phyloP scores from a whole-genome alignment of 2,888 invertebrate genomes.

The Watsonalla cultraria region DNA sequence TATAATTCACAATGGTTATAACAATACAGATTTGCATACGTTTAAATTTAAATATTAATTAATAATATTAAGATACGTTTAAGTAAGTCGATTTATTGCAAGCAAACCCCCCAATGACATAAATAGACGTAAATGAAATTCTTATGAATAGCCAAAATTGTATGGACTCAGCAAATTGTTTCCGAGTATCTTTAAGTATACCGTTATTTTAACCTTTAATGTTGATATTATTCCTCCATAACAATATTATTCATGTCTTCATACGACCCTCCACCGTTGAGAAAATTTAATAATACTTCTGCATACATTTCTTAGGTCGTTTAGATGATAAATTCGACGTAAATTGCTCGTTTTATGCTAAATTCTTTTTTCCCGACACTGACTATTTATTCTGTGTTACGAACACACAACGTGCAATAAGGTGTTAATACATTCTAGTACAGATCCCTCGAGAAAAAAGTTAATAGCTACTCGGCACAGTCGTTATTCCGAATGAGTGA shows the following conservation, averaged over 20 bases:
- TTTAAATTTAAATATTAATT: no score
- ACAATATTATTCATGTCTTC: constrained; percentile 14
- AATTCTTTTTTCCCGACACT: constrained; percentile 13
- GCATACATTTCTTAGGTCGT: constrained; percentile 40
- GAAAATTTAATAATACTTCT: constrained; percentile 43
- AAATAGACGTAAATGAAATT: no score
- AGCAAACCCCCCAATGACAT: no score
- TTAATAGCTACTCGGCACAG: constrained; percentile 10
- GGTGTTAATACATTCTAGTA: constrained; percentile 4
- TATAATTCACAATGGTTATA: no score
- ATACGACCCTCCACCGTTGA: constrained; percentile 9
- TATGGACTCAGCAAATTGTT: no score
- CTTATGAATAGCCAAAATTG: no score
- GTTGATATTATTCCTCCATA: constrained; percentile 15
- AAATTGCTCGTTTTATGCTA: constrained; percentile 45
- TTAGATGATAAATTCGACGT: constrained; percentile 55
- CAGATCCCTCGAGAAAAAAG: constrained; percentile 7
- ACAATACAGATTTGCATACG: no score
- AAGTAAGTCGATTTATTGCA: no score
- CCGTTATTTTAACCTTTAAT: constrained; percentile 6
- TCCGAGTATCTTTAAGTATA: not conserved
- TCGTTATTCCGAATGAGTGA: constrained; percentile 11
- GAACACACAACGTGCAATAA: constrained; percentile 9
- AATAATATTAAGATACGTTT: no score
- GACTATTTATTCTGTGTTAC: constrained; percentile 17